These are phyloP conservation scores for Oxystoma pomonae DNA, from an alignment of 2,888 invertebrate species.

Conservation along the genomic window DNA sequence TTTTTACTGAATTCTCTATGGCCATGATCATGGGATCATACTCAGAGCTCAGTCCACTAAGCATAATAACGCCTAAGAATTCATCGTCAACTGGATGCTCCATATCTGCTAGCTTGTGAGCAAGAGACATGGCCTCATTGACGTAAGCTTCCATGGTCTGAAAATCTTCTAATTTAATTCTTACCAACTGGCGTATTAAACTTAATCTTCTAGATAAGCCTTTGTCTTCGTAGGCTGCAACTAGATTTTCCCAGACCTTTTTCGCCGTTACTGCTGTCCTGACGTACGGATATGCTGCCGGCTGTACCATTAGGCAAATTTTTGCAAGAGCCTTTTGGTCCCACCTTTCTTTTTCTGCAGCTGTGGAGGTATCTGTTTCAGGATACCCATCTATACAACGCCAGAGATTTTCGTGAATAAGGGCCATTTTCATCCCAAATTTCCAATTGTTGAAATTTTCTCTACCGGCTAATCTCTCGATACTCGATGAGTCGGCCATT, in stretches of 20 bases:
- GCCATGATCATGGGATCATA: background rate
- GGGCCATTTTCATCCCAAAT: slow-evolving; percentile 1
- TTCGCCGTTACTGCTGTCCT: background rate
- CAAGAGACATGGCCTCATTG: background rate
- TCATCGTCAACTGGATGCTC: background rate
- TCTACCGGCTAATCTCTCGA: too few relatives aligned
- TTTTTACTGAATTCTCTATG: background rate
- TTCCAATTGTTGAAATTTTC: slow-evolving; percentile 3
- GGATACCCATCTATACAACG: background rate
- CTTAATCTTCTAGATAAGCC: background rate
- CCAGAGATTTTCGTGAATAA: slow-evolving; percentile 2
- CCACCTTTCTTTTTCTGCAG: background rate
- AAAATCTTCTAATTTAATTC: background rate
- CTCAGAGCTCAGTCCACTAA: background rate
- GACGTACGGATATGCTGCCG: background rate
- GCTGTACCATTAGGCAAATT: background rate
- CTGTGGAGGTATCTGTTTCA: background rate
- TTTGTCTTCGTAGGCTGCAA: background rate
- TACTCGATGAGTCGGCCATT: too few relatives aligned
- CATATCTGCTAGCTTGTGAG: background rate
- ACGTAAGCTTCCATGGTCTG: background rate
- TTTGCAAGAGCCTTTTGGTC: background rate
- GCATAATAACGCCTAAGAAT: background rate
- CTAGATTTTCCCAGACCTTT: background rate
- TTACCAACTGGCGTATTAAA: background rate